Base-by-base conservation (phyloP, 2,797 vertebrate species). In the Peromyscus melanophrys region DNA sequence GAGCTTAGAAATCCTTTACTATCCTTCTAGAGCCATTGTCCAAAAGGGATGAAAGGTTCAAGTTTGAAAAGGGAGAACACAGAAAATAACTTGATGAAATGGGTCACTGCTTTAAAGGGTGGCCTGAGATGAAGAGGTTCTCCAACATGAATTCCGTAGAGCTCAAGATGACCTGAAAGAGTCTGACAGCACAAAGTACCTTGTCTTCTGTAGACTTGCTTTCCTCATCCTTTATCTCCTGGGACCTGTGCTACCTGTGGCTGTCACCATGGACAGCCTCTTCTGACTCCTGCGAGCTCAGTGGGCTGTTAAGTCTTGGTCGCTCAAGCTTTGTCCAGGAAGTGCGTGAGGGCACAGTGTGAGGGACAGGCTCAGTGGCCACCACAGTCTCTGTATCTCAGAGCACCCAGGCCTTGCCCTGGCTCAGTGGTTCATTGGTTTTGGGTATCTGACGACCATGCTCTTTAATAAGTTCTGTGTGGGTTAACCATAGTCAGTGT, bases 251-350 rank as follows among this genome's bases (percentile, higher is more conserved):
- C 17, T 34, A 16, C 37, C 59, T 21, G 13, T 4, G 14, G 37
- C 34, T 1, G 43, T 43, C 52, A n/a, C 31, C 1, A 4, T 29
- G 12, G 40, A 14, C 61, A 23, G 37, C 49, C n/a, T 11, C 29
- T 52, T n/a, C 7, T 2, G 1, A 7, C 21, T 25, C 69, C 46
- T 37, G 40, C 3, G 25, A 19, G 17, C 52, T 31, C 0, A 12
- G 55, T 16, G 31, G 2, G 46, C 31, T 16, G 25, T 9, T 0
- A 0, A 4, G 0, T 14, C 12, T 23, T n/a, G 46, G 65, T 34
- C 55, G n/a, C 57, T 76, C 17, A 46, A 40, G 59, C 17, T 75
- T n/a, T 7, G 19, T 25, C 49, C 40, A 17, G 34, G 87, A 77
- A 67, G 14, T 49, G 12, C 37, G 61, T 23, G 59, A 23, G 76